Conservation (phyloP, 2,113 vertebrate genomes). For the Crotalus viridis region DNA sequence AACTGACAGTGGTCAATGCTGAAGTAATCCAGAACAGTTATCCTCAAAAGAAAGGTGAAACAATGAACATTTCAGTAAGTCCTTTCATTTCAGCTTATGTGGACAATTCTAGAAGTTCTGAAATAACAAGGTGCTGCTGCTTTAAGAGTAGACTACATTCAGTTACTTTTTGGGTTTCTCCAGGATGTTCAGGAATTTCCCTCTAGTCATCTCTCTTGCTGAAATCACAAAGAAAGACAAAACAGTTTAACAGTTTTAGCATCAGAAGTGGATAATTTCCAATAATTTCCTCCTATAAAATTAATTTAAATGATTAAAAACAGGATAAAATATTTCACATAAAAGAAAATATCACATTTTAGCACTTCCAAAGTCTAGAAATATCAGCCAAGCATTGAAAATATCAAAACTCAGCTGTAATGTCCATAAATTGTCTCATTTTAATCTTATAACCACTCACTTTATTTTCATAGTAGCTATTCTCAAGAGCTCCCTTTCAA, state of each 20-base stretch:
- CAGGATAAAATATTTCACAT: slow-evolving; percentile 1
- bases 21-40: neutral
- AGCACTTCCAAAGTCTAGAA: slow-evolving; percentile 38
- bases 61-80: slow-evolving; percentile 40
- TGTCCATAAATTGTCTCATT: slow-evolving; percentile 54
- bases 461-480: slow-evolving; percentile 33
- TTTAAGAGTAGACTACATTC: neutral
- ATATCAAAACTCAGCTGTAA: slow-evolving; percentile 50
- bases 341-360: slow-evolving; percentile 19
- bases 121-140: slow-evolving; percentile 29
- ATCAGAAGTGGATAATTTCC: slow-evolving; percentile 15
- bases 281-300: slow-evolving; percentile 24
- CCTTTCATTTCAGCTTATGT: slow-evolving; percentile 16
- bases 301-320: slow-evolving; percentile 10
- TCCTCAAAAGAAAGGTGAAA: slow-evolving; percentile 11
- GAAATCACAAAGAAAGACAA: slow-evolving; percentile 66
- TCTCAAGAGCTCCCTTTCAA: slow-evolving; percentile 41
- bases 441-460: slow-evolving; percentile 39
- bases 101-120: slow-evolving; percentile 44
- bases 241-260: slow-evolving; percentile 24
- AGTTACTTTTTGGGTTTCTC: slow-evolving; percentile 93
- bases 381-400: slow-evolving; percentile 35
- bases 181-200: slow-evolving; percentile 97
- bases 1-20: slow-evolving; percentile 29
- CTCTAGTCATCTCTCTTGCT: slow-evolving; percentile 98